Evolutionary conservation across 2,888 invertebrate genomes (phyloP).

Genomic region (Ischnus inquisitorius): DNA sequence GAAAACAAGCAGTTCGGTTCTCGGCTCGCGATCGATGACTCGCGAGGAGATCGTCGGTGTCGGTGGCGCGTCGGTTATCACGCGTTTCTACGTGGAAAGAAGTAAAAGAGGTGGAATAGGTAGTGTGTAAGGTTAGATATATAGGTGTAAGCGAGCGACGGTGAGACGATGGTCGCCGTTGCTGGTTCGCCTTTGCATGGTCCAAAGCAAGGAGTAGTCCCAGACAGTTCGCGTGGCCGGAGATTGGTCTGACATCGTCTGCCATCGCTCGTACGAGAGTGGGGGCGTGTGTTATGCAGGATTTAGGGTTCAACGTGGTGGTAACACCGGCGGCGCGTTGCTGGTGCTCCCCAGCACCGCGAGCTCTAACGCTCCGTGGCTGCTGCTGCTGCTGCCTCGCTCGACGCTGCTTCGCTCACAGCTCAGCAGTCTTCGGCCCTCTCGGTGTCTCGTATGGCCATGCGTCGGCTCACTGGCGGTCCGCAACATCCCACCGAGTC

Average conservation of each 20-base stretch:
- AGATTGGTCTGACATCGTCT: constrained; percentile 69
- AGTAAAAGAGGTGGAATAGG: constrained; percentile 13
- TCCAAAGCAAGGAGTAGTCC: constrained; percentile 38
- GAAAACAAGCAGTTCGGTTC: too few relatives aligned
- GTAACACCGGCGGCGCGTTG: constrained; percentile 60
- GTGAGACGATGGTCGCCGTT: constrained; percentile 50
- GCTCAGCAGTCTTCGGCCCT: constrained; percentile 75
- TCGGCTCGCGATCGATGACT: too few relatives aligned
- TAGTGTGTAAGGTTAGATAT: constrained; percentile 43
- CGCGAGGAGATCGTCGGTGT: background rate
- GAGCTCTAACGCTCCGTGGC: constrained; percentile 40
- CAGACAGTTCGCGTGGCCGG: constrained; percentile 69
- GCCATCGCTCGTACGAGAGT: constrained; percentile 70
- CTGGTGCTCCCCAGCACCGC: constrained; percentile 59
- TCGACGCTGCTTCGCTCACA: constrained; percentile 64
- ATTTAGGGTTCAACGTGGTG: constrained; percentile 77
- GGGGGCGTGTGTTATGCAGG: constrained; percentile 76
- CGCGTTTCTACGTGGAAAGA: background rate
- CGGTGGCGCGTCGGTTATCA: too few relatives aligned
- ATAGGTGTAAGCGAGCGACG: constrained; percentile 18
- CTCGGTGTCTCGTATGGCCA: constrained; percentile 79
- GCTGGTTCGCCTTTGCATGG: constrained; percentile 24
- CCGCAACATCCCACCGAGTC: constrained; percentile 65
- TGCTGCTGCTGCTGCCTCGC: constrained; percentile 30
- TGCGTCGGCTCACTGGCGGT: constrained; percentile 76